Evolutionary conservation across 2,797 vertebrate genomes (phyloP).

Genomic region (Falco rusticolus): DNA sequence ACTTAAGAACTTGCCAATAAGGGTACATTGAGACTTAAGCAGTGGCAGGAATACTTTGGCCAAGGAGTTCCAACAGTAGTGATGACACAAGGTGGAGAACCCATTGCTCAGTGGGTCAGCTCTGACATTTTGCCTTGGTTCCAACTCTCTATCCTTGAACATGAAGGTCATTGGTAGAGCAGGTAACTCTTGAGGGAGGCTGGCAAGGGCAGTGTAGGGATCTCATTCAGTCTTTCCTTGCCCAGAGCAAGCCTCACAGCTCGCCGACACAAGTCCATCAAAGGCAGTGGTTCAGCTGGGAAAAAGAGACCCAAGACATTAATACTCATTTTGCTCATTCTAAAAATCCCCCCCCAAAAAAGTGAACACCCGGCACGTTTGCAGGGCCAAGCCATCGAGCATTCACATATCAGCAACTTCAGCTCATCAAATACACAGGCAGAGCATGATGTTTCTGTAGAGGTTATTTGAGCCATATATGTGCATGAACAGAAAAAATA

Average conservation of each 20-base stretch:
- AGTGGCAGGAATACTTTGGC: neutral
- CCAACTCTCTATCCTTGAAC: neutral
- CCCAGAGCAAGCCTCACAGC: conserved; percentile 93
- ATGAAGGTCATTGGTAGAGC: conserved; percentile 91
- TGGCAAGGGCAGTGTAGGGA: conserved; percentile 91
- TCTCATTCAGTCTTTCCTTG: conserved; percentile 91
- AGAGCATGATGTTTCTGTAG: neutral
- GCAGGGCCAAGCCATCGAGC: neutral
- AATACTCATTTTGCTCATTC: neutral
- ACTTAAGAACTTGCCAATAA: neutral
- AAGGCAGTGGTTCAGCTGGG: conserved; percentile 93
- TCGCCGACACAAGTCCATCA: conserved; percentile 97
- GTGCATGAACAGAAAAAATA: neutral
- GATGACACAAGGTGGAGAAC: neutral
- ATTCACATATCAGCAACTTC: neutral
- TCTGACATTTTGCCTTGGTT: neutral
- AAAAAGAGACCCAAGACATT: neutral
- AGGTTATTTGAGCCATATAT: neutral
- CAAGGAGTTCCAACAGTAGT: neutral
- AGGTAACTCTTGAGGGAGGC: conserved; percentile 98
- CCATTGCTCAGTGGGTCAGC: neutral
- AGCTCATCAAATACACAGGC: neutral
- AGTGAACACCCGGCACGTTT: neutral
- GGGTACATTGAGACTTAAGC: neutral
- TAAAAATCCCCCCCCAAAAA: neutral